These are phyloP conservation scores for Hirundo rustica DNA, from an alignment of 2,797 vertebrate genomes.

Conservation along the genomic window DNA sequence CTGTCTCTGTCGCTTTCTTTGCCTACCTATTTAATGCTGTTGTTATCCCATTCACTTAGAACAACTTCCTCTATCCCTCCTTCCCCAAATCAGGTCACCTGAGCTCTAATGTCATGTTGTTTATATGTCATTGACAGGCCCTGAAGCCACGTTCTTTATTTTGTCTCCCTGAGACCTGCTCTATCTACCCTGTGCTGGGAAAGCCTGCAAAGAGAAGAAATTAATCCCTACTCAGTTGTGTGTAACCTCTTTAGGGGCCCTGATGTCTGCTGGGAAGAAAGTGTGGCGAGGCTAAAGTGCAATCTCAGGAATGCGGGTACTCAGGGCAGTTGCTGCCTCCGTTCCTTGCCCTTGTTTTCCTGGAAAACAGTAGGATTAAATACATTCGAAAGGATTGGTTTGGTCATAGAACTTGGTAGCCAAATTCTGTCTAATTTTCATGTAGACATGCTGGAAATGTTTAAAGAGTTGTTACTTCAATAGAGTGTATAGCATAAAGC, in stretches of 20 bases:
- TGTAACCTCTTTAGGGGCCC: neutral
- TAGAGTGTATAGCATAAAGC: neutral
- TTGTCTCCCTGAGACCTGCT: neutral
- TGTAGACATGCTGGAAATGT: neutral
- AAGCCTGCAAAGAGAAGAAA: neutral
- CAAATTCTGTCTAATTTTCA: neutral
- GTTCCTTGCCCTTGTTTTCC: neutral
- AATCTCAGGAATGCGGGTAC: neutral
- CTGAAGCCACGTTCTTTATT: neutral
- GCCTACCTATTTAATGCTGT: neutral
- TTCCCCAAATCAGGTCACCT: neutral
- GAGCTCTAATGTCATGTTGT: accelerated
- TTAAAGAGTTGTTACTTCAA: neutral
- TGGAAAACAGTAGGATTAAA: neutral
- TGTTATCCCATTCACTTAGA: neutral
- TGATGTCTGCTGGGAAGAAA: neutral
- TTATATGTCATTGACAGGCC: neutral
- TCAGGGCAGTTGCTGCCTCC: accelerated
- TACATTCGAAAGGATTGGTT: neutral
- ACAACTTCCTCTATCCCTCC: neutral
- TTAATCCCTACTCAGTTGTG: neutral
- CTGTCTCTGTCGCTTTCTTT: neutral
- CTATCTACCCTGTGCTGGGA: neutral
- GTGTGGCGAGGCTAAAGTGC: neutral
- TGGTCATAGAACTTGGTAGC: neutral